phyloP scores from a whole-genome alignment of 2,797 vertebrate genomes.

The Ctenopoma multispine region DNA sequence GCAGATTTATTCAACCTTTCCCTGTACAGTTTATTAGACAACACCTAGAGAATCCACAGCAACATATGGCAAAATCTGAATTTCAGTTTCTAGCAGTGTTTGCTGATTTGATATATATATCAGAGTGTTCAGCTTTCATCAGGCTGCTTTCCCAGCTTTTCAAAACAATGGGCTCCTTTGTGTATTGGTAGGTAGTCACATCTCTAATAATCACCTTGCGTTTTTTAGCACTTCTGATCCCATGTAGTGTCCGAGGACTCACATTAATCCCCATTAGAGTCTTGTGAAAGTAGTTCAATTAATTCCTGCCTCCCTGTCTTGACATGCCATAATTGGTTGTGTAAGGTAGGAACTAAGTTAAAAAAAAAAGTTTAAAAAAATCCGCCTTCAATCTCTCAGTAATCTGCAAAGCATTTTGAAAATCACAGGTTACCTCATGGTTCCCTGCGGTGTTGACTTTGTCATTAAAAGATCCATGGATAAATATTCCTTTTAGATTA shows the following conservation, averaged over 20 bases:
- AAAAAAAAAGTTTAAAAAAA: too few relatives aligned
- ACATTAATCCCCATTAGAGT: constrained; percentile 17
- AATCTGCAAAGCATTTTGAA: neutral
- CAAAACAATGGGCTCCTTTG: neutral
- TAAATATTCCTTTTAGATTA: neutral
- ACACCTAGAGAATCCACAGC: constrained; percentile 22
- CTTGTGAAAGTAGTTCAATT: constrained; percentile 18
- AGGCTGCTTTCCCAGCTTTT: neutral
- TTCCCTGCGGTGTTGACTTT: neutral
- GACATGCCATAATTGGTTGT: constrained; percentile 28
- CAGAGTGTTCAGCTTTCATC: constrained; percentile 12
- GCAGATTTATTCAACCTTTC: constrained; percentile 62
- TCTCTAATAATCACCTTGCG: constrained; percentile 19
- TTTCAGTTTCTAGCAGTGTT: constrained; percentile 31
- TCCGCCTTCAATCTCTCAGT: neutral
- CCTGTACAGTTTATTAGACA: constrained; percentile 55
- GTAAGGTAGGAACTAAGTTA: neutral
- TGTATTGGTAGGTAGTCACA: constrained; percentile 7
- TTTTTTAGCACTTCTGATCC: neutral
- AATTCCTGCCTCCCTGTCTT: constrained; percentile 15
- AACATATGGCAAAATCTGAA: constrained; percentile 36
- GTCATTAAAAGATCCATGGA: neutral
- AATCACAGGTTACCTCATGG: neutral
- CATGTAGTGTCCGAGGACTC: constrained; percentile 6
- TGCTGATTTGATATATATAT: constrained; percentile 24